phyloP scores from a whole-genome alignment of 1,140 invertebrate genomes.

The Pentalonia nigronervosa region DNA sequence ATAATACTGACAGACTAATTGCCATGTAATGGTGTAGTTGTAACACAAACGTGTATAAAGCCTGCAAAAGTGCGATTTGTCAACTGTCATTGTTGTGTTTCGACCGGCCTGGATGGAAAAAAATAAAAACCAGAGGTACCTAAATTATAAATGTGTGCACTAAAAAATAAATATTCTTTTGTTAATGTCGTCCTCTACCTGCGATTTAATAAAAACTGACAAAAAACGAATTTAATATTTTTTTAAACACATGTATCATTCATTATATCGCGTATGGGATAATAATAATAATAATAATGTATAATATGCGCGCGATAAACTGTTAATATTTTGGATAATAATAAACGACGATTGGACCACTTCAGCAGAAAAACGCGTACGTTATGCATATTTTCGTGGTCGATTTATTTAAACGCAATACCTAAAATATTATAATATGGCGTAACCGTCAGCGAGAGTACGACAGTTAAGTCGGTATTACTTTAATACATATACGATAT shows the following conservation, averaged over 20 bases:
- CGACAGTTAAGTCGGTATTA: neutral
- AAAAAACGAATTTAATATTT: constrained; percentile 18
- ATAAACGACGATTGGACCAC: neutral
- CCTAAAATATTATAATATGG: too few species aligned
- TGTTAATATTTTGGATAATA: neutral
- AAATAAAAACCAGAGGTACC: neutral
- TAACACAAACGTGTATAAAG: constrained; percentile 27
- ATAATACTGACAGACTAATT: constrained; percentile 44
- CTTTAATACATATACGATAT: too few species aligned
- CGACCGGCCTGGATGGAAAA: neutral
- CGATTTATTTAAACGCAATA: neutral
- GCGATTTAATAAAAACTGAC: neutral
- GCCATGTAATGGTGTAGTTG: constrained; percentile 23
- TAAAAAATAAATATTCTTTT: constrained; percentile 34
- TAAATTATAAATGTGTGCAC: constrained; percentile 24
- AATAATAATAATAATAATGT: neutral
- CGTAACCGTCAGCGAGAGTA: neutral
- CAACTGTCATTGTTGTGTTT: constrained; percentile 40
- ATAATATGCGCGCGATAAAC: neutral
- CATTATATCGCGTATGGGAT: neutral
- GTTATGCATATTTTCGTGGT: neutral
- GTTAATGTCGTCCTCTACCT: neutral
- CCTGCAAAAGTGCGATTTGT: constrained; percentile 48
- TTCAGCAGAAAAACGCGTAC: neutral
- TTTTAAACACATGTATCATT: neutral